Base-by-base conservation (phyloP, 2,888 invertebrate genomes). In the Leptinotarsa juncta region DNA sequence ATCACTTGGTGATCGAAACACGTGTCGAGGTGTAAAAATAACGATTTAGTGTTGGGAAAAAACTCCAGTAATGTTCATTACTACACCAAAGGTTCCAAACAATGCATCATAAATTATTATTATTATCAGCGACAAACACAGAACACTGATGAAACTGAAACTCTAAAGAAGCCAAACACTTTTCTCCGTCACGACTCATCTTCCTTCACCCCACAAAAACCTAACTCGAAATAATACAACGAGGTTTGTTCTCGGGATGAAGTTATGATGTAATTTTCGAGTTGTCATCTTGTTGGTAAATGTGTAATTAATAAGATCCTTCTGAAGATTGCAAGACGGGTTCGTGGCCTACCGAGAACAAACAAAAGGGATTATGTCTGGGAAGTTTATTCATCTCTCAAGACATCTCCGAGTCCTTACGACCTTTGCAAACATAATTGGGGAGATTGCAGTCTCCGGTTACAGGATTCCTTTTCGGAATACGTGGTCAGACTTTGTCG, bases 371-470 rank as follows among this genome's bases (percentile, higher is more conserved):
- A 51, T 51, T 51, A 51, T 51, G 51, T 15, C 51, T 51, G 51
- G n/a, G 51, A 51, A 51, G 51, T 51, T 51, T 51, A 51, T 51
- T 51, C 51, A 51, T 51, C 51, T 51, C 51, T 51, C 51, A 51
- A 51, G 51, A 51, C n/a, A 51, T 51, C n/a, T 51, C 51, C 51
- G n/a, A 15, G 51, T 4, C 51, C 51, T n/a, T 51, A 51, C 51
- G 51, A 15, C 51, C 51, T 51, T 15, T 51, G 51, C 16, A 51
- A 51, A 51, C 51, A 15, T 51, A 51, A 51, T 51, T 51, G 51
- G n/a, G n/a, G 15, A n/a, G 51, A 51, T 0, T 51, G 51, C 0
- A 51, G 16, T 42, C 42, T 42, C 42, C 42, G 42, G 42, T 42
- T 42, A 42, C 42, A 42, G 42, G 42, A 32, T 32, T 7, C 4